Evolutionary conservation across 2,113 vertebrate species (phyloP), one percentile per base, ranked within the genome.

Genomic region (Hippolais icterina): DNA sequence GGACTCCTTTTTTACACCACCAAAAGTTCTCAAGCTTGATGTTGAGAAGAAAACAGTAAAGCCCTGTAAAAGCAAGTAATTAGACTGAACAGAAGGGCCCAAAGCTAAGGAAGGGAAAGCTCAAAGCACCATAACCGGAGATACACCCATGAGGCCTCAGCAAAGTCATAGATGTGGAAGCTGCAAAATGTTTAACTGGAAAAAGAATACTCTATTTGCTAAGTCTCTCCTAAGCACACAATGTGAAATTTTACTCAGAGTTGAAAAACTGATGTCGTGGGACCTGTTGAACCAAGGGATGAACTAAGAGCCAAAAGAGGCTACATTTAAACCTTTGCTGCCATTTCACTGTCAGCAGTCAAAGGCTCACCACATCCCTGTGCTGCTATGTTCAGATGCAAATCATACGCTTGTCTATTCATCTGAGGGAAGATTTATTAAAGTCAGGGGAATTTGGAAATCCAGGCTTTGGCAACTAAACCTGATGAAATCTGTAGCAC

Each of bases 1-100:
- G 89, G 85, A 89, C 94, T 71, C 93, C 90, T 88, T 96, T 77
- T 83, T 86, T 66, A 68, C 81, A 96, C 94, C 97, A 97, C 94
- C 87, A 89, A 16, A 91, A 90, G 64, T 63, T 97, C 97, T 96
- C 96, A 97, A 97, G 97, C 94, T 97, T 97, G 97, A 94, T 95
- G 96, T 85, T 60, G n/a, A 93, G 54, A 87, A 70, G 79, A 92
- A 92, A 76, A 49, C 41, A 59, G 90, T 61, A 88, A 96, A 96
- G 77, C 10, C 46, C 68, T 75, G 68, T 77, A 70, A 79, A 90
- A 60, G 84, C 37, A 93, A 83, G 41, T 64, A 52, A 84, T 64
- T 28, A 96, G 81, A 56, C 42, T 68, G 68, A 97, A 92, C 6
- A 15, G 71, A 95, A 95, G 39, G 53, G 44, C 46, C 76, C 87